These are phyloP conservation scores for Zelleria hepariella DNA, from an alignment of 2,888 invertebrate genomes.

Conservation along the genomic window DNA sequence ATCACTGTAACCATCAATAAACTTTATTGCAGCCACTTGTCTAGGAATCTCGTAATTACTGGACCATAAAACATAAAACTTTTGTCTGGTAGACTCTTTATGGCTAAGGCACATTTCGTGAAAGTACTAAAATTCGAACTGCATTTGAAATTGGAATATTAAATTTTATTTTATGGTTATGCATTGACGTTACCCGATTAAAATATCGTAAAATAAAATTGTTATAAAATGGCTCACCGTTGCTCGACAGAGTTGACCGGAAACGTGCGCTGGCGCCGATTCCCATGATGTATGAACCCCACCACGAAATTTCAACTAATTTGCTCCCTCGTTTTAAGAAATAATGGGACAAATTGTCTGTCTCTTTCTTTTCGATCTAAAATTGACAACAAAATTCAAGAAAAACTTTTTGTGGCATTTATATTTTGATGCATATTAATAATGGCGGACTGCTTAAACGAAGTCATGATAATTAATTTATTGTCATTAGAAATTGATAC, in stretches of 20 bases:
- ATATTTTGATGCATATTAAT: no score
- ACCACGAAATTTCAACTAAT: constrained; percentile 52
- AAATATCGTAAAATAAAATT: background rate
- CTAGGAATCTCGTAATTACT: constrained; percentile 53
- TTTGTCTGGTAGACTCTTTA: background rate
- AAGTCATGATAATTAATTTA: no score
- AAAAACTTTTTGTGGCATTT: no score
- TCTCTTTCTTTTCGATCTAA: constrained; percentile 34
- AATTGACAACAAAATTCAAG: no score
- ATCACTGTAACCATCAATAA: constrained; percentile 61
- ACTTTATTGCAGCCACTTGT: constrained; percentile 61
- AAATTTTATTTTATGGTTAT: background rate
- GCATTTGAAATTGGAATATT: background rate
- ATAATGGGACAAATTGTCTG: constrained; percentile 37
- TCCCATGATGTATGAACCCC: constrained; percentile 56
- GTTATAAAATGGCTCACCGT: background rate
- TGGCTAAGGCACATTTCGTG: background rate
- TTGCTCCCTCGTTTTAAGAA: constrained; percentile 43
- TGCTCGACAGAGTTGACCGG: constrained; percentile 24
- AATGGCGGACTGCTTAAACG: no score
- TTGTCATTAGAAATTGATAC: no score
- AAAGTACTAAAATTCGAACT: background rate
- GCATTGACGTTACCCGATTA: background rate
- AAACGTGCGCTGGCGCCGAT: constrained; percentile 56
- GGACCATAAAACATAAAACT: constrained; percentile 33